A percentile compares a stretch with the other conserved stretches of the same genome.
Conservation (phyloP, 2,888 invertebrate genomes). For the Calliphora vomitoria region DNA sequence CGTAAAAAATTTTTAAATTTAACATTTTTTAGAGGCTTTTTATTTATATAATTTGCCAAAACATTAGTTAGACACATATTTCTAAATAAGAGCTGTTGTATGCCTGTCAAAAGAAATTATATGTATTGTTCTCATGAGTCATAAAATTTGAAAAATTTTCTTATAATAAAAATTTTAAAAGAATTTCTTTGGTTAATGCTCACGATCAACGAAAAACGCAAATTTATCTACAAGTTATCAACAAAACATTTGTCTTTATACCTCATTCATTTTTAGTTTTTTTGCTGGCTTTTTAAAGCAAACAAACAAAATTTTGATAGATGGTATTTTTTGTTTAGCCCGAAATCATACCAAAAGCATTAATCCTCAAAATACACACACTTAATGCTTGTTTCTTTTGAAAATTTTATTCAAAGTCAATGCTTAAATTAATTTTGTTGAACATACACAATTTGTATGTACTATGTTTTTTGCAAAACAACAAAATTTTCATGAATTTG, state of each 20-base stretch:
- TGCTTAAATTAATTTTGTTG: constrained; percentile 10
- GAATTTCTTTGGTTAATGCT: constrained; percentile 9
- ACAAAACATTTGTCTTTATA: constrained; percentile 8
- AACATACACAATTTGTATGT: background rate
- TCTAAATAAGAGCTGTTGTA: background rate
- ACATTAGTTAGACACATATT: background rate
- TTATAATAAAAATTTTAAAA: constrained; percentile 15
- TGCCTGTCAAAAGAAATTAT: background rate
- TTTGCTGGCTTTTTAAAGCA: background rate
- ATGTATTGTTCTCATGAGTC: constrained; percentile 4
- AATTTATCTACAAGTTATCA: background rate
- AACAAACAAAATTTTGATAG: background rate
- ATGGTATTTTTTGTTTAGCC: constrained; percentile 7
- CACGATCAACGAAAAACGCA: background rate
- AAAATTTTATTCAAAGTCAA: constrained; percentile 27
- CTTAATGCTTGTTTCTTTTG: background rate
- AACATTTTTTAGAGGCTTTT: background rate
- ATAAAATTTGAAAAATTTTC: background rate
- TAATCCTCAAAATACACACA: background rate
- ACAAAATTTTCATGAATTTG: constrained; percentile 2
- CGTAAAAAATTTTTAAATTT: constrained; percentile 26
- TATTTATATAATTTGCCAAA: background rate
- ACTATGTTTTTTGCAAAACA: background rate
- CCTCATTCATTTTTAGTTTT: background rate
- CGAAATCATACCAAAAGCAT: background rate